These are phyloP conservation scores for Lochmaea crataegi DNA, from an alignment of 2,888 invertebrate species.

Conservation along the genomic window DNA sequence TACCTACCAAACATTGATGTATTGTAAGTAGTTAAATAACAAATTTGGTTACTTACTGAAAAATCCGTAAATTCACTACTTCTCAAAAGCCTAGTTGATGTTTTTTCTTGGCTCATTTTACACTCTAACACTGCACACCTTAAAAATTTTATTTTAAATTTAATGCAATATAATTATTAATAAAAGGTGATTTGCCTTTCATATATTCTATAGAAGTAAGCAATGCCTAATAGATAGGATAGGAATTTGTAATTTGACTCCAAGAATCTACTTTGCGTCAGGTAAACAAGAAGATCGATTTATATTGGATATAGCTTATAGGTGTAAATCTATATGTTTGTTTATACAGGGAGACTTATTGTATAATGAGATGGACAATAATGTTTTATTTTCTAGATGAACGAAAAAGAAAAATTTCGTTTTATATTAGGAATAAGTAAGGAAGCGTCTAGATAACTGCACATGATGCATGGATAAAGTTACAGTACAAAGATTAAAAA, in stretches of 20 bases:
- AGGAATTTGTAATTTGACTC: conserved; percentile 39
- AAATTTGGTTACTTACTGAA: not conserved
- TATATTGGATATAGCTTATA: conserved; percentile 40
- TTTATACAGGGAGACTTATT: not conserved
- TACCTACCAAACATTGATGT: too few relatives aligned
- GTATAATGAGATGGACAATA: not conserved
- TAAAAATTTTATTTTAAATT: not conserved
- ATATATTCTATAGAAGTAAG: conserved; percentile 20
- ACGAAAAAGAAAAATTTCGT: too few relatives aligned
- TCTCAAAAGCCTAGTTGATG: not conserved
- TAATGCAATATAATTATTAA: too few relatives aligned
- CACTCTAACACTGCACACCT: not conserved
- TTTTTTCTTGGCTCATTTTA: not conserved
- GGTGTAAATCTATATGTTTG: conserved; percentile 42
- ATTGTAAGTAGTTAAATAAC: too few relatives aligned
- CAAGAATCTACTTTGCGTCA: conserved; percentile 34
- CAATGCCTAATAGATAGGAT: conserved; percentile 31
- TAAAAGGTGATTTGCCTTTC: not conserved
- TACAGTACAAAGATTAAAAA: too few relatives aligned
- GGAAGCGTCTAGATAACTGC: too few relatives aligned
- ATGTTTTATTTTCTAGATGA: too few relatives aligned
- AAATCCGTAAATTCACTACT: not conserved
- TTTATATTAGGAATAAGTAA: too few relatives aligned
- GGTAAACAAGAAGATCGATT: conserved; percentile 36
- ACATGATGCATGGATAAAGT: too few relatives aligned